Base-by-base conservation (phyloP, 2,113 vertebrate species). In the Garra rufa region DNA sequence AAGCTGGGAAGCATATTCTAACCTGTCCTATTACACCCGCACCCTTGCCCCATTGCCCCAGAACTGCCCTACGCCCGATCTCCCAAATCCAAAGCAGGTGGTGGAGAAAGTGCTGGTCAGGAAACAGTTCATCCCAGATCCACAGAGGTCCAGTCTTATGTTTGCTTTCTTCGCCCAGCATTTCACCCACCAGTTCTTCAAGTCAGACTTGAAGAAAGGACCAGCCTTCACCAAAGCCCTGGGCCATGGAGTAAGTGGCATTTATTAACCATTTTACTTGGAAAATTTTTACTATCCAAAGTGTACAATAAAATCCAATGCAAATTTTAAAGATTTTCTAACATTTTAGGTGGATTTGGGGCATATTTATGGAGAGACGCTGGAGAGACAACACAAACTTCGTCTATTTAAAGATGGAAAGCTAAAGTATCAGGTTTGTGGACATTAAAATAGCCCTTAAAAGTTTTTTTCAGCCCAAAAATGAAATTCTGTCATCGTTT, bases 131-230 rank as follows among this genome's bases (percentile, higher is more conserved):
- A 97, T 98, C 79, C 97, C 98, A 0, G 98, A 99, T 52, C 98
- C 98, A 0, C 98, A 99, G 91, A 95, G 96, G 82, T 94, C 97
- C 43, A 99, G 96, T 13, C 90, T 99, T 86, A 98, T 99, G 98
- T 99, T 99, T 79, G 96, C 96, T 0, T 99, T 99, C 93, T 99
- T 99, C 44, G 98, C 98, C 2, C 98, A 99, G 73, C 98, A 99
- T 89, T 99, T 99, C 87, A 96, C 96, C 0, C 98, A 99, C 82
- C 98, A 99, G 83, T 99, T 97, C 92, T 99, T 99, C 90, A 99
- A 99, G 91, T 95, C 97, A 0, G 98, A 99, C 76, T 91, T 93
- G 83, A 96, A 96, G 84, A 95, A 90, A 87, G 98, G 98, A 11
- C 96, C 98, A 59, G 96, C 92, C 63, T 99, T 99, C 90, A 99